Evolutionary conservation across 1,140 invertebrate species (phyloP).

Genomic region (Diprion similis): DNA sequence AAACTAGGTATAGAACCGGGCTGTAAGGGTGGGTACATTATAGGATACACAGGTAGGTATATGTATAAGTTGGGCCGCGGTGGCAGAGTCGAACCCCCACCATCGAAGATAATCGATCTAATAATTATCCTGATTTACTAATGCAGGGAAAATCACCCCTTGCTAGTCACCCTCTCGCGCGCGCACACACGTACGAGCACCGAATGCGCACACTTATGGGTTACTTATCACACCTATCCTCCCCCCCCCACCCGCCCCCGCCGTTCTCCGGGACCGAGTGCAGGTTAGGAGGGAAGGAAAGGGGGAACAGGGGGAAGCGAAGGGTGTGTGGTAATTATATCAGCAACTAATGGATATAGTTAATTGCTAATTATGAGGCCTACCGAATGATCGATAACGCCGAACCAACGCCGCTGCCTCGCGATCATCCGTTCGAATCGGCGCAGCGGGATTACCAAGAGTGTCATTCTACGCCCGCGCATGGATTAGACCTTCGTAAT

Average conservation of each 20-base stretch:
- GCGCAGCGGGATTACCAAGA: constrained; percentile 49
- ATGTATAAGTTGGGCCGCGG: too few species aligned
- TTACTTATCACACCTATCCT: background rate
- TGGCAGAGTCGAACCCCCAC: background rate
- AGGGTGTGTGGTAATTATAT: constrained; percentile 62
- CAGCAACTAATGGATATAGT: constrained; percentile 63
- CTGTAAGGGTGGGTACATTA: background rate
- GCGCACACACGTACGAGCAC: background rate
- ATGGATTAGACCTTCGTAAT: constrained; percentile 38
- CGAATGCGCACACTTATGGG: background rate
- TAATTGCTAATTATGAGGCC: constrained; percentile 64
- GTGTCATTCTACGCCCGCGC: constrained; percentile 44
- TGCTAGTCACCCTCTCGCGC: background rate
- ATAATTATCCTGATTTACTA: constrained; percentile 53
- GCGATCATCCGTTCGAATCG: constrained; percentile 36
- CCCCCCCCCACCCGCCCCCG: constrained; percentile 36
- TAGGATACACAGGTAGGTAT: too few species aligned
- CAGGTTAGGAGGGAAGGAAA: constrained; percentile 36
- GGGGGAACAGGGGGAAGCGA: constrained; percentile 37
- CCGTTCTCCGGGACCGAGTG: constrained; percentile 42
- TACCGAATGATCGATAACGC: constrained; percentile 62
- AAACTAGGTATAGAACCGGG: background rate
- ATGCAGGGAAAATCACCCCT: constrained; percentile 54
- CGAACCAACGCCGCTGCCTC: constrained; percentile 44
- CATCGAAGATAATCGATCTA: constrained; percentile 51